phyloP scores from a whole-genome alignment of 2,888 invertebrate species.

The Resseliella maxima region DNA sequence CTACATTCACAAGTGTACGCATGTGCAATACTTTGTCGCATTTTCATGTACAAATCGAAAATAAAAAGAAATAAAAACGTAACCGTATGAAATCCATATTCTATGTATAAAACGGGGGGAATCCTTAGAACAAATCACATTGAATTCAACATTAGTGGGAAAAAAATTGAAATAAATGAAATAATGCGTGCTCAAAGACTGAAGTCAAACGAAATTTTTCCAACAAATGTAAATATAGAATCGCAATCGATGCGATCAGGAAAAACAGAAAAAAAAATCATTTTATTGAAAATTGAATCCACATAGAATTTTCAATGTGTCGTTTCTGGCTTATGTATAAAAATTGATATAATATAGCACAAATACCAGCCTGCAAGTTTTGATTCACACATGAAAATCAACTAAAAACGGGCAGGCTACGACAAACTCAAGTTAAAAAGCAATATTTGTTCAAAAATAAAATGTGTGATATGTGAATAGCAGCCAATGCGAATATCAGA shows the following conservation, averaged over 20 bases:
- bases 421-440: slow-evolving; percentile 40
- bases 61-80: background rate
- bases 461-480: slow-evolving; percentile 51
- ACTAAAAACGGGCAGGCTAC: slow-evolving; percentile 37
- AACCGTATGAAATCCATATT: slow-evolving; percentile 13
- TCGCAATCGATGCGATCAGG: background rate
- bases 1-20: slow-evolving; percentile 16
- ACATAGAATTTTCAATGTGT: slow-evolving; percentile 4
- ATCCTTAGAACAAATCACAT: background rate
- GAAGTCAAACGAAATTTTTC: background rate
- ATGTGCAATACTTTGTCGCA: slow-evolving; percentile 53
- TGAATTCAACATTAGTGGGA: background rate
- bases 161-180: background rate
- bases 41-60: slow-evolving; percentile 54
- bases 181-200: background rate
- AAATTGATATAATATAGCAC: background rate
- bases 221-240: background rate
- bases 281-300: background rate
- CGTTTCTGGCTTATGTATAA: slow-evolving; percentile 37
- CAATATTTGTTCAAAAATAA: slow-evolving; percentile 49
- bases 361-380: background rate
- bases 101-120: slow-evolving; percentile 21
- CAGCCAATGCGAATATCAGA: slow-evolving; percentile 25
- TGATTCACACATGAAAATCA: background rate
- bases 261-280: background rate